Evolutionary conservation across 2,113 vertebrate species (phyloP).

Genomic region (Actenoides hombroni): DNA sequence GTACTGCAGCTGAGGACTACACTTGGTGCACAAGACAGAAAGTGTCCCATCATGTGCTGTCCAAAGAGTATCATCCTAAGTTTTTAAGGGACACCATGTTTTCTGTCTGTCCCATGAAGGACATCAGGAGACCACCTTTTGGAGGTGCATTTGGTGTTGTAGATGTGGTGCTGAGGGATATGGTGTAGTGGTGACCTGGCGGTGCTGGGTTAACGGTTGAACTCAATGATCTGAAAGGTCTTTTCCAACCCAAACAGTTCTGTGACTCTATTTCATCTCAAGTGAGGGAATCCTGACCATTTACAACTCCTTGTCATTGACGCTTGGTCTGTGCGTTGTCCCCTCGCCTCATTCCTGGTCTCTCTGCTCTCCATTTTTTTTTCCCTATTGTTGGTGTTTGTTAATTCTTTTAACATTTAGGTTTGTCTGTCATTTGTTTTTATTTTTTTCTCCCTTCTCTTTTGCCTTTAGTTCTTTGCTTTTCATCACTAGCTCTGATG

Average conservation of each 20-base stretch:
- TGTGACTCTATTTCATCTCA: neutral
- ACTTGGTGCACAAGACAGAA: neutral
- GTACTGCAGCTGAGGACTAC: neutral
- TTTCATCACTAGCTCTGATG: constrained; percentile 2
- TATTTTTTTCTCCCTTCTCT: neutral
- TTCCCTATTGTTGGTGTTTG: neutral
- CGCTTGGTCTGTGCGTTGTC: neutral
- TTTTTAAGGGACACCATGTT: neutral
- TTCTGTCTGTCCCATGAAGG: neutral
- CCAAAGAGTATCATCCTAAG: neutral
- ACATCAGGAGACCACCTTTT: neutral
- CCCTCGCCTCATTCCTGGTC: neutral
- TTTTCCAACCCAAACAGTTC: too few relatives aligned
- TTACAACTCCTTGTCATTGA: neutral
- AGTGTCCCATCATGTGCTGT: neutral
- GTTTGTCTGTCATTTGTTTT: neutral
- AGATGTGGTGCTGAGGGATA: too few relatives aligned
- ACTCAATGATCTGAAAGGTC: too few relatives aligned
- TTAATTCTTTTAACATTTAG: neutral
- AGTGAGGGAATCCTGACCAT: neutral
- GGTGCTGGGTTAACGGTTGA: too few relatives aligned
- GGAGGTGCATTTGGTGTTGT: neutral
- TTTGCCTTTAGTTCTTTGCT: neutral
- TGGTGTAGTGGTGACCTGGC: too few relatives aligned
- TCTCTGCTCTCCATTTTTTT: neutral